Base-by-base conservation (phyloP, 2,888 invertebrate species). In the Sminthurides aquaticus region DNA sequence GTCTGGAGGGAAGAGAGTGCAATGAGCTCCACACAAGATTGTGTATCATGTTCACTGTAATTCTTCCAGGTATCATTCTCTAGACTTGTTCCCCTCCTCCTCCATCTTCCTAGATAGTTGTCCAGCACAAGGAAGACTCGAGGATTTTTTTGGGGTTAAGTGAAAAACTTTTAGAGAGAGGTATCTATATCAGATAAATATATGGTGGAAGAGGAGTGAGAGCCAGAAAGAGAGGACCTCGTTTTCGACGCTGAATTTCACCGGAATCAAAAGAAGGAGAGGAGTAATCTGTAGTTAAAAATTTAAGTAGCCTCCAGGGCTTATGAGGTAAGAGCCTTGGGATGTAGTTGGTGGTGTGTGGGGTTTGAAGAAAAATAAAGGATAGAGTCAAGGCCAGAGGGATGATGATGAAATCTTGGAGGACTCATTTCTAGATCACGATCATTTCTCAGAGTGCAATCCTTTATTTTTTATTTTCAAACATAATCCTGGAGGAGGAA, bases 341-440 rank as follows among this genome's bases (percentile, higher is more conserved):
- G n/a, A 34, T 34, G 8, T 34, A 5, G 43, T 11, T 5, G 5
- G 43, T 11, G 43, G 5, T 34, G 43, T 5, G 15, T 34, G 43
- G 15, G 15, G 43, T 15, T 5, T 34, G 15, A 34, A 15, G 43
- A 34, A 34, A 34, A 15, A 15, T 5, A 34, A 5, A 15, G 15
- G 8, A 34, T 20, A 43, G 11, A 58, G 58, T 62, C 62, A 62
- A 62, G 62, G 62, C 43, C 62, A 62, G 57, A 57, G 49, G 49
- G 5, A 62, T 57, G 43, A 34, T 34, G 43, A 34, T 11, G 5
- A 61, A 62, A 24, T 56, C 48, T 56, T 48, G 27, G 57, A 34
- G 34, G 25, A 34, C 18, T 62, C 57, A 57, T 57, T 62, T 62
- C 62, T 62, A 48, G 62, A 62, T 62, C 62, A 62, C 62, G 62